Percentiles rank a stretch among this genome's conserved stretches.
phyloP scores from a whole-genome alignment of 2,113 vertebrate species.

The Ivindomyrus marchei region DNA sequence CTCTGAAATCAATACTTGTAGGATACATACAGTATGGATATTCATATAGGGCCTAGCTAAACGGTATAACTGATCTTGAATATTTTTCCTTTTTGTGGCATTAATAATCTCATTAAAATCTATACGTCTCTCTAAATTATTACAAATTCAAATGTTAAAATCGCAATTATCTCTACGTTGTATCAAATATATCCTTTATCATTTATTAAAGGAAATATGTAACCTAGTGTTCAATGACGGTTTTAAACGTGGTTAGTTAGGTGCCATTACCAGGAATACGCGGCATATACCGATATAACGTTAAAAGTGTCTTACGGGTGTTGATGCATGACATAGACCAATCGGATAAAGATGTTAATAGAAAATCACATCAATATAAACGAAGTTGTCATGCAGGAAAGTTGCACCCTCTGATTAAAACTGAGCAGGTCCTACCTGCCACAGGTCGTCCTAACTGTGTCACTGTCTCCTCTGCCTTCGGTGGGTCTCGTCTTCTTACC shows the following conservation, averaged over 20 bases:
- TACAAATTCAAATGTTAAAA: neutral
- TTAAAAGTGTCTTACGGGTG: neutral
- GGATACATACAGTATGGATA: neutral
- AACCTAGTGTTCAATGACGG: neutral
- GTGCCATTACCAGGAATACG: neutral
- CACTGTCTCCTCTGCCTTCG: neutral
- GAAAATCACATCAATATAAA: neutral
- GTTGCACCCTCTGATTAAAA: neutral
- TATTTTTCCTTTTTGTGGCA: neutral
- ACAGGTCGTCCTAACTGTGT: neutral
- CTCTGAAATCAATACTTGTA: neutral
- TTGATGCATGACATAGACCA: neutral
- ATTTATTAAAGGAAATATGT: neutral
- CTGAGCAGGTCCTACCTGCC: conserved; percentile 7
- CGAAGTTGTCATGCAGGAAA: neutral
- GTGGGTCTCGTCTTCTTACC: neutral
- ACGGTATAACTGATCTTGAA: neutral
- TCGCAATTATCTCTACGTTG: neutral
- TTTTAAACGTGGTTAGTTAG: neutral
- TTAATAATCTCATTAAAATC: neutral
- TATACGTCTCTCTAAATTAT: neutral
- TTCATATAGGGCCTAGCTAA: neutral
- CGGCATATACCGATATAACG: neutral
- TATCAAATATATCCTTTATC: neutral
- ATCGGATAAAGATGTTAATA: neutral